Base-by-base conservation (phyloP, 2,888 invertebrate species). In the Drosophila subquinaria region DNA sequence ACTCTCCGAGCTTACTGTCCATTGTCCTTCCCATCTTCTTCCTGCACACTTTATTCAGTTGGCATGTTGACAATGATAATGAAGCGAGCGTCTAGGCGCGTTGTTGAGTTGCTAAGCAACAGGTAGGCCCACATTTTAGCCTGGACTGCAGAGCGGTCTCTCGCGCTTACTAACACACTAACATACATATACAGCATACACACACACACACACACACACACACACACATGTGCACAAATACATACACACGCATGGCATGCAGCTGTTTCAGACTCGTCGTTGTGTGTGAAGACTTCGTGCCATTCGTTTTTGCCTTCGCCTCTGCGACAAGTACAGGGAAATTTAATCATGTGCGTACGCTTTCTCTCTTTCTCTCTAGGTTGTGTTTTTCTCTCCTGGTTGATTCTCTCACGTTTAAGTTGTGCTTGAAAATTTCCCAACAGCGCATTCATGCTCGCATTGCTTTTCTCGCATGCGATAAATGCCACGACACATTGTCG, bases 31-130 rank as follows among this genome's bases (percentile, higher is more conserved):
- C 36, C 47, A 36, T 23, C 5, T 27, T 17, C 15, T 3, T 4
- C 36, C 10, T 13, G 15, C 2, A 20, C 5, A 50, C 35, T 13
- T 11, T 13, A 40, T 10, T 8, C 63, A 57, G 56, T 65, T 78
- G 73, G 69, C 78, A 74, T 79, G 59, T 61, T 74, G 76, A 70
- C 76, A 77, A 71, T 62, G 75, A 79, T 79, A 79, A 79, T 79
- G 70, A 79, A 79, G 70, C 69, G 59, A 62, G 61, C 69, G 78
- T 64, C 74, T 64, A 69, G 69, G 55, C 74, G 74, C 65, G 30
- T 63, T 69, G 64, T 77, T 63, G 72, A 78, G 81, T 85, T 84
- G 79, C 85, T 82, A 81, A 91, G 91, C 91, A 91, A 91, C 91
- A 91, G 91, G 91, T 91, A 91, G 91, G 90, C 84, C 70, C 72